Conservation (phyloP, 2,797 vertebrate species). For the Halcyon chelicuti region DNA sequence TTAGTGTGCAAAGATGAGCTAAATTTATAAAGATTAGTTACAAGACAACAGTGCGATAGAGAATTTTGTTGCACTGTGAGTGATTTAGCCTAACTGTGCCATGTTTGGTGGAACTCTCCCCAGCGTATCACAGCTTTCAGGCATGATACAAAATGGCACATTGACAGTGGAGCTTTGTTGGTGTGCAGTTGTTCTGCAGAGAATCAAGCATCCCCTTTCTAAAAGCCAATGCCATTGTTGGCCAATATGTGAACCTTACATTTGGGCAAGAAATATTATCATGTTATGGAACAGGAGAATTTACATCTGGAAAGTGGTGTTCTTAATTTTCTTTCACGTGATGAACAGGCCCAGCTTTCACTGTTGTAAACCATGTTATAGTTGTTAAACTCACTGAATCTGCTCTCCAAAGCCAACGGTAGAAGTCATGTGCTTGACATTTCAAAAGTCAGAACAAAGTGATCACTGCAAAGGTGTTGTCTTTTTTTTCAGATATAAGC, state of each 20-base stretch:
- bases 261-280: background rate
- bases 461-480: background rate
- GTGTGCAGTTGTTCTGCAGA: constrained; percentile 25
- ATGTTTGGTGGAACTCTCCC: constrained; percentile 50
- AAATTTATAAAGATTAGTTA: constrained; percentile 57
- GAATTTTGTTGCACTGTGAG: constrained; percentile 41
- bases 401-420: background rate
- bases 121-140: constrained; percentile 37
- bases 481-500: background rate
- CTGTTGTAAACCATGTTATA: background rate
- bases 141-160: background rate
- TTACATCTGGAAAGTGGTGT: background rate
- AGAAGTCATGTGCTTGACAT: background rate
- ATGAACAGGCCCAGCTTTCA: background rate
- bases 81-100: constrained; percentile 57
- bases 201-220: constrained; percentile 26
- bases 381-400: background rate
- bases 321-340: background rate
- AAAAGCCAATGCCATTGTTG: background rate
- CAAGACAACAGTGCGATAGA: constrained; percentile 27
- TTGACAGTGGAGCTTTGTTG: constrained; percentile 55
- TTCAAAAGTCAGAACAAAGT: background rate
- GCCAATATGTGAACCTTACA: background rate
- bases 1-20: constrained; percentile 54
- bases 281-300: background rate